A percentile compares a stretch with the other conserved stretches of the same genome.
Evolutionary conservation across 2,113 vertebrate species (phyloP).

Genomic region (Alectura lathami): DNA sequence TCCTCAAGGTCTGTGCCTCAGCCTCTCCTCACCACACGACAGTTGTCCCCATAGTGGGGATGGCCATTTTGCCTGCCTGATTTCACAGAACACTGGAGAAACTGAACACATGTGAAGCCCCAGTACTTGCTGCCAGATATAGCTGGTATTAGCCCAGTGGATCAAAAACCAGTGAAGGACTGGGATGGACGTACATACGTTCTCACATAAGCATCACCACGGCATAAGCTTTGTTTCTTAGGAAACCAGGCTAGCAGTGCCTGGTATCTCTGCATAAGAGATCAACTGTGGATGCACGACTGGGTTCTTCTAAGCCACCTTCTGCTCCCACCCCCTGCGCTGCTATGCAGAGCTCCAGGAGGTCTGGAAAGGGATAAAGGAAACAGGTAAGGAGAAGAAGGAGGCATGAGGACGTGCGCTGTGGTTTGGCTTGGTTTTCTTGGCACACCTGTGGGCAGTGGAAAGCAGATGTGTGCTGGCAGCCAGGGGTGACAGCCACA

Average conservation of each 20-base stretch:
- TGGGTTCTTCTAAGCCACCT: not conserved
- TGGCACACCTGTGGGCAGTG: not conserved
- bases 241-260: slow-evolving; percentile 47
- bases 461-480: not conserved
- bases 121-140: not conserved
- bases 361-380: not conserved
- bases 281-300: not conserved
- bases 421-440: not conserved
- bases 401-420: not conserved
- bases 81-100: not conserved
- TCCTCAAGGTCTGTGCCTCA: not conserved
- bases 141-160: not conserved
- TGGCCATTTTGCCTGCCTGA: not conserved
- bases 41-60: not conserved
- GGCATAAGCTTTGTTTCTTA: slow-evolving; percentile 59
- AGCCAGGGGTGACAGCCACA: not conserved
- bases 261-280: not conserved
- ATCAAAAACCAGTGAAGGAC: not conserved
- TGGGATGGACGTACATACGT: not conserved
- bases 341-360: not conserved
- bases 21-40: not conserved
- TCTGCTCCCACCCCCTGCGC: not conserved
- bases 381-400: not conserved
- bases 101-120: not conserved
- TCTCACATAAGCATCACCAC: slow-evolving; percentile 30